Evolutionary conservation across 2,113 vertebrate genomes (phyloP).

Genomic region (Aegotheles bennettii): DNA sequence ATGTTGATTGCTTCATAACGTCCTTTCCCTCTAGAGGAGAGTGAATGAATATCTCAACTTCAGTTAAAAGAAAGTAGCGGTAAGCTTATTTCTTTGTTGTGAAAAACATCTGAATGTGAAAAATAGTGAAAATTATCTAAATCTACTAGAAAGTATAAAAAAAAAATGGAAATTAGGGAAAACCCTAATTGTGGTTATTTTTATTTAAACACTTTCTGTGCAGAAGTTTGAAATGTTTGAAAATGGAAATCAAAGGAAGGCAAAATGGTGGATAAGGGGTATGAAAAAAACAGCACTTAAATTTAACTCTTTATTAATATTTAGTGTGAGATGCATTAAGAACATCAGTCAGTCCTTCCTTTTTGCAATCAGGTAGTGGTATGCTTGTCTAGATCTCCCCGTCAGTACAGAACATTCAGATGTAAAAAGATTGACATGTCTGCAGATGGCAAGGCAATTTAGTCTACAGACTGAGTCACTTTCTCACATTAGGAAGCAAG

Average conservation of each 20-base stretch:
- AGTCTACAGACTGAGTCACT: not conserved
- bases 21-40: not conserved
- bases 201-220: not conserved
- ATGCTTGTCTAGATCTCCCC: not conserved
- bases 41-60: not conserved
- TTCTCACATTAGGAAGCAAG: not conserved
- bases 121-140: not conserved
- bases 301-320: not conserved
- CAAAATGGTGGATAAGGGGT: not conserved
- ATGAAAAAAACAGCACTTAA: not conserved
- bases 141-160: not conserved
- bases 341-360: not conserved
- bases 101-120: not conserved
- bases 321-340: not conserved
- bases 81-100: not conserved
- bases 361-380: not conserved
- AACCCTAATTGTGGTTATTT: not conserved
- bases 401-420: not conserved
- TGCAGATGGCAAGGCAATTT: not conserved
- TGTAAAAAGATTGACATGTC: not conserved
- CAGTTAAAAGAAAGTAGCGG: not conserved
- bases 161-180: not conserved
- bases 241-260: not conserved
- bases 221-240: not conserved
- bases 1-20: slow-evolving; percentile 7